phyloP scores from a whole-genome alignment of 2,113 vertebrate species.

The Pseudorasbora parva region DNA sequence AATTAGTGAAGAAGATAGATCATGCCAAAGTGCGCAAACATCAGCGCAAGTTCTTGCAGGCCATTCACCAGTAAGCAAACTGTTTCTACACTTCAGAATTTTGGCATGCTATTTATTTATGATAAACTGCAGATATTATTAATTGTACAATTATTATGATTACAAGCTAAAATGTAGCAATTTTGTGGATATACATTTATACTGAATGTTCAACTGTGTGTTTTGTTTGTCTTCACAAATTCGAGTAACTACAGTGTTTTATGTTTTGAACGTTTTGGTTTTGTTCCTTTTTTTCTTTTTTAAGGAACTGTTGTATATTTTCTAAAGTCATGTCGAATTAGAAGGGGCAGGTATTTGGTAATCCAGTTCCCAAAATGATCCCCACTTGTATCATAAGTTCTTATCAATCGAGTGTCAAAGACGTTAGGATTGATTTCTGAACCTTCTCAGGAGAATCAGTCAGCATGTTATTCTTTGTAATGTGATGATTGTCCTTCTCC shows the following conservation, averaged over 20 bases:
- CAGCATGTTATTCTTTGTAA: conserved; percentile 43
- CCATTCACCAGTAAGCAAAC: conserved; percentile 93
- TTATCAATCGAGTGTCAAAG: conserved; percentile 67
- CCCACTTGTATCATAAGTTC: neutral
- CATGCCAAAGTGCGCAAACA: conserved; percentile 90
- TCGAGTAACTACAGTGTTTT: neutral
- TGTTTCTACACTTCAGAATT: neutral
- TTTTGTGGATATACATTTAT: neutral
- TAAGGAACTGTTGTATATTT: conserved; percentile 1
- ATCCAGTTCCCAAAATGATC: neutral
- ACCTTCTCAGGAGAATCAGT: neutral
- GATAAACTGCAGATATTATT: neutral
- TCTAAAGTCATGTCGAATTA: neutral
- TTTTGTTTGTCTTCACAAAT: neutral
- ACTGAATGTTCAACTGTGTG: neutral
- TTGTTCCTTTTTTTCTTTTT: neutral
- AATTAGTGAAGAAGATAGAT: conserved; percentile 91
- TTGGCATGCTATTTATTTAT: conserved; percentile 5
- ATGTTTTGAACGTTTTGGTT: neutral
- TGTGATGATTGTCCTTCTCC: conserved; percentile 62
- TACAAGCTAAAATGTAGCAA: neutral
- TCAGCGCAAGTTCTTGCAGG: conserved; percentile 98
- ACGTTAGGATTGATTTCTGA: conserved; percentile 90
- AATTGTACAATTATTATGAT: no score
- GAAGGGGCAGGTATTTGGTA: conserved; percentile 4